phyloP scores from a whole-genome alignment of 2,888 invertebrate genomes.

The Apodemia zela region DNA sequence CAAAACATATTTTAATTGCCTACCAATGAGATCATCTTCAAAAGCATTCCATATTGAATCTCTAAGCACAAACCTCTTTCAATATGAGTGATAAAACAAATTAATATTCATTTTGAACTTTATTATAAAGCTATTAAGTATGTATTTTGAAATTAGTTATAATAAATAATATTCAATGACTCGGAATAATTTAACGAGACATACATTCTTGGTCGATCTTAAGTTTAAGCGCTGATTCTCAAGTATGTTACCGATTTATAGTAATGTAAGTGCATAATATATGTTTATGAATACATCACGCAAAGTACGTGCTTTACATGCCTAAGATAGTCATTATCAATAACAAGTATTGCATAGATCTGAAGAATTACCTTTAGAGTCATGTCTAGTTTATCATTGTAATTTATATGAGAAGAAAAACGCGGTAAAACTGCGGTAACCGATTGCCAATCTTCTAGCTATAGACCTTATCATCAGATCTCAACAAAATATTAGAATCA shows the following conservation, averaged over 20 bases:
- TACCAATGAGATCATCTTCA: slow-evolving; percentile 6
- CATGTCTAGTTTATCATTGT: too few relatives aligned
- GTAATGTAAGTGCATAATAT: slow-evolving; percentile 3
- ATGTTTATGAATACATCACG: background rate
- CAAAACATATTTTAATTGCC: slow-evolving; percentile 5
- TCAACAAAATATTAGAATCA: too few relatives aligned
- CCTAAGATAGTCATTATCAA: too few relatives aligned
- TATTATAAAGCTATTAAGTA: background rate
- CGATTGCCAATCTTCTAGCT: too few relatives aligned
- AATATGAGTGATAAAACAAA: background rate
- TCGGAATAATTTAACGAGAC: background rate
- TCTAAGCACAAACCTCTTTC: background rate
- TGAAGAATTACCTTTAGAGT: too few relatives aligned
- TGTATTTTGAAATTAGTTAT: background rate
- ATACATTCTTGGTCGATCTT: too few relatives aligned
- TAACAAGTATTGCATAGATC: too few relatives aligned
- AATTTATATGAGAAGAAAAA: too few relatives aligned
- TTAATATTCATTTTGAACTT: background rate
- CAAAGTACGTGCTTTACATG: background rate
- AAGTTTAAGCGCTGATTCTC: too few relatives aligned
- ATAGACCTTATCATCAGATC: too few relatives aligned
- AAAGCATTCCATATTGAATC: slow-evolving; percentile 7
- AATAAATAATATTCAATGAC: background rate
- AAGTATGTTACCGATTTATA: background rate
- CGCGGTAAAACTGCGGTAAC: too few relatives aligned